Conservation (phyloP, 2,797 vertebrate species). For the Molossus molossus region DNA sequence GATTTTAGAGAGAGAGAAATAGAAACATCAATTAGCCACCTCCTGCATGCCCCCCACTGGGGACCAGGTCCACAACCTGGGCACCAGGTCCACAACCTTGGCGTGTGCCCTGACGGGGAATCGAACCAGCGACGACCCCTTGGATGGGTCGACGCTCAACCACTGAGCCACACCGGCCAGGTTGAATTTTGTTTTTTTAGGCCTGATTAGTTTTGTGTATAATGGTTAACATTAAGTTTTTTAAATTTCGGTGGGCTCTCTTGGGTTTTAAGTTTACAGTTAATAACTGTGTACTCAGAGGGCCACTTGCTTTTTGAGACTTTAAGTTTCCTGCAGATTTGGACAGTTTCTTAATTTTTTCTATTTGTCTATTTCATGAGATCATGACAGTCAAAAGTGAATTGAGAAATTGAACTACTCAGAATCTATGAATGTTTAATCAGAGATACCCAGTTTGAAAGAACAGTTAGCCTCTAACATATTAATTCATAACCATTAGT, state of each 20-base stretch:
- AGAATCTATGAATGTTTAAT: conserved; percentile 72
- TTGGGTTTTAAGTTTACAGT: conserved; percentile 24
- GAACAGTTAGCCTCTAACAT: conserved; percentile 5
- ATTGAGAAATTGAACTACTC: conserved; percentile 60
- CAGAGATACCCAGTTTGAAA: conserved; percentile 43
- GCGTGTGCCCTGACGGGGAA: too few species aligned
- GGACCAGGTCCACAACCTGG: too few species aligned
- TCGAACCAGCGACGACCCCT: too few species aligned
- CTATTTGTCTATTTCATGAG: conserved; percentile 46
- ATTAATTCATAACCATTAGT: conserved; percentile 36
- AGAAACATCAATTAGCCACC: too few species aligned
- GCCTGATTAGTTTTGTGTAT: conserved; percentile 35
- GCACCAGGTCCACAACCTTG: too few species aligned
- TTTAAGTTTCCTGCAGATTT: conserved; percentile 23
- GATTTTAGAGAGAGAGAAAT: too few species aligned
- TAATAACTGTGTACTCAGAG: not conserved
- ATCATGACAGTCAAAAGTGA: conserved; percentile 25
- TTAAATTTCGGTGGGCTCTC: not conserved
- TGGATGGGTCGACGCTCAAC: too few species aligned
- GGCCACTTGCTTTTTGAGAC: conserved; percentile 31
- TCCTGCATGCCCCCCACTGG: too few species aligned
- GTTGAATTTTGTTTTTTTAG: not conserved
- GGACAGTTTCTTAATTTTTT: conserved; percentile 58
- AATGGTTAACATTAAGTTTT: conserved; percentile 19
- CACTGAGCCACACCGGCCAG: too few species aligned